Conservation (phyloP, 2,113 vertebrate species). For the Struthidea cinerea region DNA sequence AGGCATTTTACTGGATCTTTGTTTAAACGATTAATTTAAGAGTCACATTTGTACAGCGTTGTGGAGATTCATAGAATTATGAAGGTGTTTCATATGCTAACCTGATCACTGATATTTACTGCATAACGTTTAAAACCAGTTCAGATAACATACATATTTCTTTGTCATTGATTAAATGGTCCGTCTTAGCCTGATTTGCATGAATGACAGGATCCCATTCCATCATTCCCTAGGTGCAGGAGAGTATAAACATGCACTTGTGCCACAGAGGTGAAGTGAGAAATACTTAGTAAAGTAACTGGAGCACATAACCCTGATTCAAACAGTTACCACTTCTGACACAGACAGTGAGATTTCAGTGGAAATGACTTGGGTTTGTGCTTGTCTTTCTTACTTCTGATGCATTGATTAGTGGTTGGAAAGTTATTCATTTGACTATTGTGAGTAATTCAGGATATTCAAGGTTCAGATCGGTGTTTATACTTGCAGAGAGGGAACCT, state of each 20-base stretch:
- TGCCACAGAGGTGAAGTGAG: not conserved
- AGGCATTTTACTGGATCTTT: not conserved
- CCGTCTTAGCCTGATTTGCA: not conserved
- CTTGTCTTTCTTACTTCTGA: not conserved
- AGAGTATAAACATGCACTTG: fast-evolving
- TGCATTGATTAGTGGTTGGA: not conserved
- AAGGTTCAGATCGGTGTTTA: not conserved
- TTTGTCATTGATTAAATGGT: not conserved
- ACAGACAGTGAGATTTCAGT: not conserved
- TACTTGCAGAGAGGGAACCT: not conserved
- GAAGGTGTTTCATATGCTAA: not conserved
- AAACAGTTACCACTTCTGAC: not conserved
- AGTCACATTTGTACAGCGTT: not conserved
- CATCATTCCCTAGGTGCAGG: not conserved
- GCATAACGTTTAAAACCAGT: not conserved
- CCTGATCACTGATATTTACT: not conserved
- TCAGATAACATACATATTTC: not conserved
- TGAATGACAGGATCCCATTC: not conserved
- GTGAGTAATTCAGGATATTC: not conserved
- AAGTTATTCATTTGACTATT: not conserved
- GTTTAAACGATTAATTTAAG: not conserved
- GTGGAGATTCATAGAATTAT: not conserved
- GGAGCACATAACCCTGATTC: not conserved
- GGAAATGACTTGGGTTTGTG: not conserved
- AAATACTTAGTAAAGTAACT: not conserved